Percentiles rank a stretch among this genome's conserved stretches.
Evolutionary conservation across 2,888 invertebrate genomes (phyloP).

Genomic region (Brachypalpus laphriformis): DNA sequence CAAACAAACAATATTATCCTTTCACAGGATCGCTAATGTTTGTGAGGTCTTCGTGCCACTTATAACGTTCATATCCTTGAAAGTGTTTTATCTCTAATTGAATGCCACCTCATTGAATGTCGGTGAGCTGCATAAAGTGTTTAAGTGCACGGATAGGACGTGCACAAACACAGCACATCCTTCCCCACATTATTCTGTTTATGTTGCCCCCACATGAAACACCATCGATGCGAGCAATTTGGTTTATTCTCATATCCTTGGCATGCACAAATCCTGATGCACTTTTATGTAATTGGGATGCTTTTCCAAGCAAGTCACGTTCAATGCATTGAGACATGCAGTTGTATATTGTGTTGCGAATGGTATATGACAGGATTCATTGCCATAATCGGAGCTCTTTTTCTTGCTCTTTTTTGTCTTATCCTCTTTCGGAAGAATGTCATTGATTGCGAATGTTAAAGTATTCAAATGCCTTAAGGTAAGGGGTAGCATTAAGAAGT

Average conservation of each 20-base stretch:
- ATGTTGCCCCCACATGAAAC: neutral
- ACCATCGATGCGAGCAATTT: neutral
- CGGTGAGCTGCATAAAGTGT: neutral
- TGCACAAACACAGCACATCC: conserved; percentile 7
- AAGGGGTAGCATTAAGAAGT: too few relatives aligned
- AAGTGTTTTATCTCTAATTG: conserved; percentile 48
- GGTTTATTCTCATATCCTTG: neutral
- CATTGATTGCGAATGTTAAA: too few relatives aligned
- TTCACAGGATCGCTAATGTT: neutral
- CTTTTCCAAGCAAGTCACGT: conserved; percentile 16
- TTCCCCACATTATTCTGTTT: neutral
- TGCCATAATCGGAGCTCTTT: too few relatives aligned
- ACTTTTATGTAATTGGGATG: conserved; percentile 6
- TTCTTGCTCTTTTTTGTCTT: too few relatives aligned
- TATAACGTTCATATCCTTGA: conserved; percentile 24
- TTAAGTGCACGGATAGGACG: conserved; percentile 2
- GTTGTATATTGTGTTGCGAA: neutral
- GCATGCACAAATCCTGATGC: conserved; percentile 27
- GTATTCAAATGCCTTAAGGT: too few relatives aligned
- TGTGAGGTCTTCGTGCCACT: neutral
- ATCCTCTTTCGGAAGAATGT: too few relatives aligned
- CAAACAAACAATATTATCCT: neutral
- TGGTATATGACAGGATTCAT: neutral
- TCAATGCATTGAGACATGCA: neutral
- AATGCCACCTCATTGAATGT: conserved; percentile 16